Conservation (phyloP, 2,888 invertebrate genomes). For the Eristalinus sepulchralis region DNA sequence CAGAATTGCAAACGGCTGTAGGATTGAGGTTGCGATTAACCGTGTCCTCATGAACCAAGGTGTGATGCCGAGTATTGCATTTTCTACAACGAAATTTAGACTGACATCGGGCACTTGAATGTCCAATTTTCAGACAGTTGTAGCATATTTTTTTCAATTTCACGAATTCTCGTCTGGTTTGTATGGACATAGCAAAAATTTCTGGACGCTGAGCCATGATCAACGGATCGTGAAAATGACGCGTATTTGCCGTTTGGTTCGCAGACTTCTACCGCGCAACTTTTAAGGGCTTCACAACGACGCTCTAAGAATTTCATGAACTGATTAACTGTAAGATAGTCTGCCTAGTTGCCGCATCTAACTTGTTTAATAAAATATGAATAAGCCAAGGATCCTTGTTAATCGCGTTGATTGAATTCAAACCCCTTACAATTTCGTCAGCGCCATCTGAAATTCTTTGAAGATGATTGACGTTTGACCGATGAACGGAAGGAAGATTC, state of each 20-base stretch:
- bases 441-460: not conserved
- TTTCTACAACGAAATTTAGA: not conserved
- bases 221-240: too few relatives aligned
- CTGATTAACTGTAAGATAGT: too few relatives aligned
- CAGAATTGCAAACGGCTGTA: too few relatives aligned
- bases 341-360: too few relatives aligned
- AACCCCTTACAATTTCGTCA: not conserved
- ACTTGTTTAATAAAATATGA: too few relatives aligned
- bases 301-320: too few relatives aligned
- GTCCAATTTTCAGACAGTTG: not conserved
- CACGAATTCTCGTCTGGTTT: not conserved
- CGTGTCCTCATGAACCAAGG: not conserved
- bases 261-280: too few relatives aligned
- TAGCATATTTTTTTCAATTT: not conserved
- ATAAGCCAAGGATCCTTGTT: not conserved
- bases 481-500: too few relatives aligned
- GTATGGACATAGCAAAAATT: not conserved
- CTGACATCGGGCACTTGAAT: not conserved
- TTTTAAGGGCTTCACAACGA: too few relatives aligned
- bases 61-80: slow-evolving; percentile 16
- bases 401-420: not conserved
- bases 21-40: not conserved
- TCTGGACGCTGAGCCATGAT: not conserved
- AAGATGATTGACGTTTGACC: too few relatives aligned
- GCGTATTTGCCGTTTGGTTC: too few relatives aligned